Percentiles rank a stretch among this genome's conserved stretches.
phyloP scores from a whole-genome alignment of 2,113 vertebrate genomes.

The Haliaeetus leucogaster region DNA sequence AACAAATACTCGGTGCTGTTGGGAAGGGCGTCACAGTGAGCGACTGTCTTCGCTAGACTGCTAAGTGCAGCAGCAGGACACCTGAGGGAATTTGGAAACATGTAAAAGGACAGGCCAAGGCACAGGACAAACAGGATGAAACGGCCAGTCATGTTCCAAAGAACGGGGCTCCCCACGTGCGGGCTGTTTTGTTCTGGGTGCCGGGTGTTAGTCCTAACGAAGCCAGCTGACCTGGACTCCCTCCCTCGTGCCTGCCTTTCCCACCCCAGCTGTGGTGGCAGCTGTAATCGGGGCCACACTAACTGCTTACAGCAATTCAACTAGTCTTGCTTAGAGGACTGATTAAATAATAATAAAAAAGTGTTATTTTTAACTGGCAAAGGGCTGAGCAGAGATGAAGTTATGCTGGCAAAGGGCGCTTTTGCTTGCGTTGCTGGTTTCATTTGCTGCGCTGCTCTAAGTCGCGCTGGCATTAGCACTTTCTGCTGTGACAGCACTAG shows the following conservation, averaged over 20 bases:
- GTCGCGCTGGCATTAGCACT: fast-evolving
- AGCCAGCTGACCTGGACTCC: fast-evolving
- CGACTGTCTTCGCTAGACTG: fast-evolving
- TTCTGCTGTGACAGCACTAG: not conserved
- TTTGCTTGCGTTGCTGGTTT: not conserved
- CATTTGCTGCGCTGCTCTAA: fast-evolving
- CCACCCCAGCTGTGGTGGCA: not conserved
- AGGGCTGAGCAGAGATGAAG: not conserved
- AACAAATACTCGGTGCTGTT: fast-evolving
- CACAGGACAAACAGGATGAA: fast-evolving
- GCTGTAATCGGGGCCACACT: fast-evolving
- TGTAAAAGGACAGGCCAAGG: fast-evolving
- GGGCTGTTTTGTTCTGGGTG: fast-evolving
- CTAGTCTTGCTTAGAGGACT: fast-evolving
- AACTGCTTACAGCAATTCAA: fast-evolving
- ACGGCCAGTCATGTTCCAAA: fast-evolving
- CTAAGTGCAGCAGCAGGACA: not conserved
- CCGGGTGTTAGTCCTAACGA: fast-evolving
- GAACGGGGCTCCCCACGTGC: fast-evolving
- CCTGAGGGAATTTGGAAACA: fast-evolving
- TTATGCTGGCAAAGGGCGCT: not conserved
- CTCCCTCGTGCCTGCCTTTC: fast-evolving
- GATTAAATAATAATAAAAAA: not conserved
- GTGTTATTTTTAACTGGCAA: not conserved
- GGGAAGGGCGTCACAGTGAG: fast-evolving